phyloP scores from a whole-genome alignment of 2,888 invertebrate species.

The Andrena minutula region DNA sequence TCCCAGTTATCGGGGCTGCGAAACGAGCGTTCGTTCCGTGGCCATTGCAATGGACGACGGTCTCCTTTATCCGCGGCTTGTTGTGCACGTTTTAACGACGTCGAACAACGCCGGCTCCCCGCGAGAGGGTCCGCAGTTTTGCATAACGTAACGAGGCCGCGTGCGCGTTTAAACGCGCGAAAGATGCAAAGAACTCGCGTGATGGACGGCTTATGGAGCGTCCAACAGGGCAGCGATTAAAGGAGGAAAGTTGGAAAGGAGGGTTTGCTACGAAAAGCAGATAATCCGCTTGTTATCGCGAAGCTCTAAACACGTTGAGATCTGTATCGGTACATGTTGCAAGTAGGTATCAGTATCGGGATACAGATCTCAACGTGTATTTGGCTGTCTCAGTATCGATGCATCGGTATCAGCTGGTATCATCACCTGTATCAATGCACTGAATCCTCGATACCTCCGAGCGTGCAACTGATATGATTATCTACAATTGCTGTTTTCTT shows the following conservation, averaged over 20 bases:
- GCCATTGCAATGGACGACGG: background rate
- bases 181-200: background rate
- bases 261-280: background rate
- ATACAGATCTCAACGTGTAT: no score
- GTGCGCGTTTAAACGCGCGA: background rate
- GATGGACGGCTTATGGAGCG: background rate
- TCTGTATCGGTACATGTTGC: background rate
- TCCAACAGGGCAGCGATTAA: background rate
- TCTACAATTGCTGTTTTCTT: no score
- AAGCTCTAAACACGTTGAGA: background rate
- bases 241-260: no score
- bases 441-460: no score
- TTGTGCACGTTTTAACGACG: conserved; percentile 6
- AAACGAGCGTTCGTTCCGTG: conserved; percentile 8
- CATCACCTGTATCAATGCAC: no score
- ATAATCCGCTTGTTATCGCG: background rate
- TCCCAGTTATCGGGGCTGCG: conserved; percentile 27
- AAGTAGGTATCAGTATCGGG: background rate
- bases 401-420: no score
- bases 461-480: no score
- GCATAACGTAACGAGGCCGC: conserved; percentile 14
- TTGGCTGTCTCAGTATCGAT: no score
- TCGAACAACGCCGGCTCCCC: background rate
- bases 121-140: background rate
- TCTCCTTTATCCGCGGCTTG: conserved; percentile 6